A percentile compares a stretch with the other conserved stretches of the same genome.
phyloP scores from a whole-genome alignment of 1,140 invertebrate species.

The Macrosteles quadrilineatus region DNA sequence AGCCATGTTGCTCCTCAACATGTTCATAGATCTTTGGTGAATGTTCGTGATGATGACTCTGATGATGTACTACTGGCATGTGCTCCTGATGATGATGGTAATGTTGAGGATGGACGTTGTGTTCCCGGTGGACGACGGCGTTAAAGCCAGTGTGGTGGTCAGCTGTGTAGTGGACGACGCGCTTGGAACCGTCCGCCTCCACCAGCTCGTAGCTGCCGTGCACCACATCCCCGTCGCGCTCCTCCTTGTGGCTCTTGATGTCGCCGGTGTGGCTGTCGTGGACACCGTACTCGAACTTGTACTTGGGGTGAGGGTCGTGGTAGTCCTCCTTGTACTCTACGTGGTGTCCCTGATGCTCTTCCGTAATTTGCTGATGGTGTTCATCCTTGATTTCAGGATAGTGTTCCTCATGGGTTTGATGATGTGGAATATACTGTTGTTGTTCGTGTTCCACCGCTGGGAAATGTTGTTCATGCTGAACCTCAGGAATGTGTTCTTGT shows the following conservation, averaged over 20 bases:
- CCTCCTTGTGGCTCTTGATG: slow-evolving; percentile 58
- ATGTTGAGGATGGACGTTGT: slow-evolving; percentile 10
- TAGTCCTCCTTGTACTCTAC: slow-evolving; percentile 54
- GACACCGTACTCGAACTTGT: slow-evolving; percentile 43
- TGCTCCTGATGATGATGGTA: too few species aligned
- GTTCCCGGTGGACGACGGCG: slow-evolving; percentile 49
- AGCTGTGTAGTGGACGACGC: slow-evolving; percentile 42
- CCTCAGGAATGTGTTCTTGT: not conserved
- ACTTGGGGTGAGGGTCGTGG: slow-evolving; percentile 49
- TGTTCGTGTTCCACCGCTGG: not conserved
- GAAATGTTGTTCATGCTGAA: too few species aligned
- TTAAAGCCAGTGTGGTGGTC: slow-evolving; percentile 53
- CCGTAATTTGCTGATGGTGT: slow-evolving; percentile 54
- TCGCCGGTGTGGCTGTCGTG: slow-evolving; percentile 56
- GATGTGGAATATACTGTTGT: slow-evolving; percentile 3
- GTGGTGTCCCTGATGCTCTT: slow-evolving; percentile 52
- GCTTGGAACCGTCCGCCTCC: slow-evolving; percentile 39
- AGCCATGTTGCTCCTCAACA: too few species aligned
- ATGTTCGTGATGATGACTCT: too few species aligned
- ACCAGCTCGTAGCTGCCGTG: slow-evolving; percentile 43
- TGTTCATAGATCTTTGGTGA: too few species aligned
- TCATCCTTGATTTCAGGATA: slow-evolving; percentile 55
- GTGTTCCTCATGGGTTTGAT: slow-evolving; percentile 52
- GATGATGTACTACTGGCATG: too few species aligned
- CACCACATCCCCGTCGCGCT: slow-evolving; percentile 57